Evolutionary conservation across 2,113 vertebrate genomes (phyloP).

Genomic region (Gymnobelideus leadbeateri): DNA sequence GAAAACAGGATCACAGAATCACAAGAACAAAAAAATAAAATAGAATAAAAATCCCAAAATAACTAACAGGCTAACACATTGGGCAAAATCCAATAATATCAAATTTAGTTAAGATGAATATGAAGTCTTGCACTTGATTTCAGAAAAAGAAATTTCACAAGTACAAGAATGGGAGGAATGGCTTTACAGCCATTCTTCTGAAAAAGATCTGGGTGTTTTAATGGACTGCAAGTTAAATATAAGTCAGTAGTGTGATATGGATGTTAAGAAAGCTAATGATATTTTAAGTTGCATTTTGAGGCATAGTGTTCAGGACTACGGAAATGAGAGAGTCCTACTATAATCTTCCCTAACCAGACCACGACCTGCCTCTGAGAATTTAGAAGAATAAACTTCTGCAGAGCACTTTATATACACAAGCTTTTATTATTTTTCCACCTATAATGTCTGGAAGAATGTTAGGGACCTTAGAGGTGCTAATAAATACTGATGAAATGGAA

Average conservation of each 20-base stretch:
- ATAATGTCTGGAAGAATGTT: neutral
- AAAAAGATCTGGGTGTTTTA: neutral
- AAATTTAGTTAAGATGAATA: neutral
- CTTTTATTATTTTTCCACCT: neutral
- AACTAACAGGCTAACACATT: neutral
- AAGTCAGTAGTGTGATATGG: neutral
- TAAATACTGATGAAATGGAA: neutral
- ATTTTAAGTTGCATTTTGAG: neutral
- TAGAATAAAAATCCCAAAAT: neutral
- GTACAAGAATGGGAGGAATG: neutral
- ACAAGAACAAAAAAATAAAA: neutral
- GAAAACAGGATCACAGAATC: neutral
- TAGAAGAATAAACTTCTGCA: neutral
- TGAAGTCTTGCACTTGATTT: neutral
- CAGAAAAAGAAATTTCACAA: neutral
- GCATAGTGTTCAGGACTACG: neutral
- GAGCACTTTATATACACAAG: neutral
- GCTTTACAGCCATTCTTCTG: neutral
- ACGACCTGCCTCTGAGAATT: neutral
- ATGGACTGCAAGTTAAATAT: neutral
- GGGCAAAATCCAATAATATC: neutral
- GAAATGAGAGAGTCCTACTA: neutral
- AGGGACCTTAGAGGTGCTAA: neutral
- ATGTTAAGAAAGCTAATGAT: neutral
- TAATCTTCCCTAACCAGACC: neutral